These are phyloP conservation scores for Sparus aurata DNA, from an alignment of 2,797 vertebrate genomes.

Conservation along the genomic window DNA sequence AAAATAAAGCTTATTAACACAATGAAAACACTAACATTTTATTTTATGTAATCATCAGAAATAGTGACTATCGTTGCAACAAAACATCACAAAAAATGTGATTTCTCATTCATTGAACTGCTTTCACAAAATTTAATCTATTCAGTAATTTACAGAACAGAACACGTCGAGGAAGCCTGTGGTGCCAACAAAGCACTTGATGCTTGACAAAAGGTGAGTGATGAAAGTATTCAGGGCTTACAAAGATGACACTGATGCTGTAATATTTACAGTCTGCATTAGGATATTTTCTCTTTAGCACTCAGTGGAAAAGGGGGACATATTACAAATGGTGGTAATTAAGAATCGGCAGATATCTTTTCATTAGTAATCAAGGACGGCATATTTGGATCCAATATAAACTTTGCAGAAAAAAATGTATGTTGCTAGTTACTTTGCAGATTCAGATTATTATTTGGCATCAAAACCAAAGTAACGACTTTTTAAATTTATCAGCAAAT, in stretches of 20 bases:
- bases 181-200: neutral
- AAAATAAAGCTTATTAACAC: neutral
- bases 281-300: neutral
- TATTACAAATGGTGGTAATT: neutral
- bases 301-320: neutral
- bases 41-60: neutral
- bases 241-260: neutral
- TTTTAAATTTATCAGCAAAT: too few relatives aligned
- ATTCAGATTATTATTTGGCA: too few relatives aligned
- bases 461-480: too few relatives aligned
- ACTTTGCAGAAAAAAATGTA: too few relatives aligned
- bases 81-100: neutral
- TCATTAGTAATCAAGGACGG: too few relatives aligned
- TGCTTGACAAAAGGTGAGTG: neutral
- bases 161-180: neutral
- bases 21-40: neutral
- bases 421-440: too few relatives aligned
- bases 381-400: too few relatives aligned
- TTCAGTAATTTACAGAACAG: neutral
- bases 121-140: neutral
- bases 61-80: too few relatives aligned
- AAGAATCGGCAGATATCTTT: too few relatives aligned
- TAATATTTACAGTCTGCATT: neutral
- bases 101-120: neutral
- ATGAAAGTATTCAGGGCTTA: conserved; percentile 1